phyloP scores from a whole-genome alignment of 2,888 invertebrate genomes.

The Eilema sororculum region DNA sequence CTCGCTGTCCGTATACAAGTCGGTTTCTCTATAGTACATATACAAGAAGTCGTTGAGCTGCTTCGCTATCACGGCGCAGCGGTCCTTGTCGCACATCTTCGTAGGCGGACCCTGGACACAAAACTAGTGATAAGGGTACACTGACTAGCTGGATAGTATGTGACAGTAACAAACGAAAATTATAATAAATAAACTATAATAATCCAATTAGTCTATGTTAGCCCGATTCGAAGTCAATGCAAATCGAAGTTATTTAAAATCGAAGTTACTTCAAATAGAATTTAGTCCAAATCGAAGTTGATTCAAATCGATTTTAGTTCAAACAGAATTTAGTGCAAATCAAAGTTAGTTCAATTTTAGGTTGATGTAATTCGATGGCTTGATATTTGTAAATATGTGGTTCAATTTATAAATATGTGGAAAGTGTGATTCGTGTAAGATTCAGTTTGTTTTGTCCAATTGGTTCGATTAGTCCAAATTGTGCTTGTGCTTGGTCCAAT shows the following conservation, averaged over 20 bases:
- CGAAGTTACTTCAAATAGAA: too few species aligned
- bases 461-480: not conserved
- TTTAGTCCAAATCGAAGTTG: not conserved
- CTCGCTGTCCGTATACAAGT: constrained; percentile 90
- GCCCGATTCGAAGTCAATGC: not conserved
- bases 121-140: not conserved
- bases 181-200: too few species aligned
- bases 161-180: too few species aligned
- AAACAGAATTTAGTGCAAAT: not conserved
- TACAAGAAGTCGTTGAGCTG: constrained; percentile 94
- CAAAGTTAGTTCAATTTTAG: not conserved
- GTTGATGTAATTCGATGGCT: not conserved
- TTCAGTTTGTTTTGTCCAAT: not conserved
- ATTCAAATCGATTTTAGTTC: too few species aligned
- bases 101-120: constrained; percentile 88
- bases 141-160: not conserved
- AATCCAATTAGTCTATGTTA: too few species aligned
- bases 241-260: too few species aligned
- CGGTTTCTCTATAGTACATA: constrained; percentile 94
- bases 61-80: constrained; percentile 94
- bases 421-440: not conserved
- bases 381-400: too few species aligned
- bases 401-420: not conserved
- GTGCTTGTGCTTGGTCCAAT: not conserved
- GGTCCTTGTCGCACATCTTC: constrained; percentile 92